Base-by-base conservation (phyloP, 2,113 vertebrate species). In the Colistium nudipinnis region DNA sequence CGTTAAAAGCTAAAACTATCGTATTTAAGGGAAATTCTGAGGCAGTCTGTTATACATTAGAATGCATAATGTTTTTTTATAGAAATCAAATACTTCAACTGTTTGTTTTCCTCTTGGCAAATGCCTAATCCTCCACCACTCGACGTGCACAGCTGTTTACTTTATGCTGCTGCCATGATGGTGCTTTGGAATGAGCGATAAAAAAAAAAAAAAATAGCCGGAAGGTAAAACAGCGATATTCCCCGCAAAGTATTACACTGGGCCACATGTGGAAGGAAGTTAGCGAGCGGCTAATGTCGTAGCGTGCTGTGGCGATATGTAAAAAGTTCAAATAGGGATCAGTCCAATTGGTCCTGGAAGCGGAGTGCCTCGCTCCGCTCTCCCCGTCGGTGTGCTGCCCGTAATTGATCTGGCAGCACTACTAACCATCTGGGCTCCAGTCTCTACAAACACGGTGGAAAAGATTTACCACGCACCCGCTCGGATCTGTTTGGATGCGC, bases 401-500 rank as follows among this genome's bases (percentile, higher is more conserved):
- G 78, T 86, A 87, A 89, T 90, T 89, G 82, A 90, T 80, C 84
- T 91, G 91, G 87, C 87, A 87, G 57, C 74, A 67, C 85, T 87
- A 78, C 76, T 55, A 55, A 75, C 69, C 89, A 86, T 87, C 67
- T 83, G 83, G 86, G 74, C 84, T 70, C 38, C 45, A 66, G 68
- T 74, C 67, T 88, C 75, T 67, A 81, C 78, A 86, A 87, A 86
- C 72, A 82, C 62, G 39, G 71, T 60, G 64, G 67, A 59, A 77
- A 69, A 69, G 54, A 70, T 70, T 74, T 55, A 57, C 28, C 54
- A 52, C 62, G 64, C 70, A 77, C 71, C 81, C 62, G 49, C 45
- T 81, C 49, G 47, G 61, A 81, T 78, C 53, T 43, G 45, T 79
- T 83, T 85, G 74, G 70, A 81, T 16, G 10, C 44, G n/a, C 59